phyloP scores from a whole-genome alignment of 2,888 invertebrate species.

The Zygothrica quintamaculata region DNA sequence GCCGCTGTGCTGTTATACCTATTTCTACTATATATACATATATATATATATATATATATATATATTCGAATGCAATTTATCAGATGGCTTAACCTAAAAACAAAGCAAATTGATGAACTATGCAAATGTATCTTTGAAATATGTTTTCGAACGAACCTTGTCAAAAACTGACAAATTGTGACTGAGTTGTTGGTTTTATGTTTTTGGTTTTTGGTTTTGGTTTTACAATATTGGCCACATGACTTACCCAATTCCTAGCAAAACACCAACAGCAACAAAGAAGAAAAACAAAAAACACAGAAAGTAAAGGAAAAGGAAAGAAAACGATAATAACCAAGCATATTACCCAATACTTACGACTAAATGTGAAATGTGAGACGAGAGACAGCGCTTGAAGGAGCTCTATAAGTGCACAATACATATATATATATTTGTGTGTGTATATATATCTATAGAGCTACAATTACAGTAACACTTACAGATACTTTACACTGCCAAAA shows the following conservation, averaged over 20 bases:
- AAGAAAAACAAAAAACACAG: constrained; percentile 9
- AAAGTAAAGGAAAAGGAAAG: constrained; percentile 9
- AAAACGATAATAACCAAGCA: constrained; percentile 34
- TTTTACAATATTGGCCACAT: constrained; percentile 52
- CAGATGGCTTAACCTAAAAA: constrained; percentile 52
- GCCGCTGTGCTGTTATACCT: constrained; percentile 12
- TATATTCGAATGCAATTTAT: constrained; percentile 48
- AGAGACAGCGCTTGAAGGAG: constrained; percentile 40
- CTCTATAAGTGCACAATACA: constrained; percentile 56
- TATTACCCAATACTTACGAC: constrained; percentile 64
- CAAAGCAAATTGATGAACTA: constrained; percentile 61
- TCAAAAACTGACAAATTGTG: constrained; percentile 56
- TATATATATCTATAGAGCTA: constrained; percentile 21
- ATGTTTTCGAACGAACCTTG: constrained; percentile 29
- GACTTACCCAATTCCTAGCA: constrained; percentile 57
- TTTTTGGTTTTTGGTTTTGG: constrained; percentile 7
- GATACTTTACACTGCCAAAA: constrained; percentile 60
- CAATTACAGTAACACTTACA: constrained; percentile 24
- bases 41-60: no score
- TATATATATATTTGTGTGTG: constrained; percentile 19
- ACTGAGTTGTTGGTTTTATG: constrained; percentile 14
- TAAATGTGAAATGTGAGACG: constrained; percentile 61
- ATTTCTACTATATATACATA: no score
- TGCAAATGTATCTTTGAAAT: constrained; percentile 54
- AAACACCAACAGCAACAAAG: constrained; percentile 5